Evolutionary conservation across 2,797 vertebrate genomes (phyloP).

Genomic region (Crocodylus rhombifer): DNA sequence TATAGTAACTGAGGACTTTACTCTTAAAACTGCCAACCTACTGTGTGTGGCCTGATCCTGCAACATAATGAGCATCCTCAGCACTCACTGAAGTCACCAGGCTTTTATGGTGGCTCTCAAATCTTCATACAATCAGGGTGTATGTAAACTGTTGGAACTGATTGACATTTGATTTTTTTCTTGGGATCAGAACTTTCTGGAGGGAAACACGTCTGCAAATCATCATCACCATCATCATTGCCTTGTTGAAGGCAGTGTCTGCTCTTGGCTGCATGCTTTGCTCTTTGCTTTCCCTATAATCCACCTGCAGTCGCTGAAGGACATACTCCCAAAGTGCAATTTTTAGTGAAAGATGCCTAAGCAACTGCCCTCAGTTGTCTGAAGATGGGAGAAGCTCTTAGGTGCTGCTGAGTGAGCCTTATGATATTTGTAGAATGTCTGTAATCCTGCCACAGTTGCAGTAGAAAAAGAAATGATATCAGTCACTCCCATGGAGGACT

Average conservation of each 20-base stretch:
- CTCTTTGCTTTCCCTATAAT: neutral
- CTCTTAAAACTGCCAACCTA: neutral
- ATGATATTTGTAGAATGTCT: neutral
- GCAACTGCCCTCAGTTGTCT: accelerated
- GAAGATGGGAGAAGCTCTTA: neutral
- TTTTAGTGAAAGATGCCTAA: neutral
- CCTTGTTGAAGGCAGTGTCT: neutral
- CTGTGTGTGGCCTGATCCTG: neutral
- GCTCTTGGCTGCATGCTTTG: neutral
- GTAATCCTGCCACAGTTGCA: neutral
- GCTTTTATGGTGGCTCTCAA: neutral
- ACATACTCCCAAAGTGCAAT: neutral
- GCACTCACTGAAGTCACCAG: neutral
- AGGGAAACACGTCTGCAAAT: neutral
- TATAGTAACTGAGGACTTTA: neutral
- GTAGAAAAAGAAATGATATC: neutral
- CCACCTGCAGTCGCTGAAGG: neutral
- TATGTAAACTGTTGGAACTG: too few species aligned
- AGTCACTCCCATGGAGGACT: neutral
- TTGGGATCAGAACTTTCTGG: neutral
- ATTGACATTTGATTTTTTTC: too few species aligned
- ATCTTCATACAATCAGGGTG: neutral
- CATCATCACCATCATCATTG: accelerated
- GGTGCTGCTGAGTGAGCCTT: neutral
- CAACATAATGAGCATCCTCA: neutral